These are phyloP conservation scores for Pachycephus smyrnensis DNA, from an alignment of 2,888 invertebrate species.

Conservation along the genomic window DNA sequence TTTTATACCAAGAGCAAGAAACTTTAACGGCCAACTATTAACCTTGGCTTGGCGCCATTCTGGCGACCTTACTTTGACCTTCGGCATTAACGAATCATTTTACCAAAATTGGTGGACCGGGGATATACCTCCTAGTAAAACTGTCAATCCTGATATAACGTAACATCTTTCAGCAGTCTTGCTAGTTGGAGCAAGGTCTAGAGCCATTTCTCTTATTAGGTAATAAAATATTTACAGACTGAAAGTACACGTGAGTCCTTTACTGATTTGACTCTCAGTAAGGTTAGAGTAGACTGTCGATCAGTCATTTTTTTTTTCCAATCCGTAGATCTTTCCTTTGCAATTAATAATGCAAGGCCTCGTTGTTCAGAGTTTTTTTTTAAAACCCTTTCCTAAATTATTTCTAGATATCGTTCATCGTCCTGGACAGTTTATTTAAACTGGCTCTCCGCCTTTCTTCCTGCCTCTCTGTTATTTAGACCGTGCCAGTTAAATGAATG, in stretches of 20 bases:
- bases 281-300: not conserved
- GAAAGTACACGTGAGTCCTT: too few relatives aligned
- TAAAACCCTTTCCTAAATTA: not conserved
- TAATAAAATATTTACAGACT: not conserved
- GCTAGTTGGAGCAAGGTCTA: too few relatives aligned
- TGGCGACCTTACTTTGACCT: not conserved
- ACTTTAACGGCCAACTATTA: constrained; percentile 1
- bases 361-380: not conserved
- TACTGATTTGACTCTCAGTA: not conserved
- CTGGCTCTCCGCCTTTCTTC: not conserved
- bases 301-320: too few relatives aligned
- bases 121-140: too few relatives aligned
- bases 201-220: too few relatives aligned
- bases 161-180: too few relatives aligned
- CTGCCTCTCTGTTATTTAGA: not conserved
- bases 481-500: not conserved
- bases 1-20: not conserved
- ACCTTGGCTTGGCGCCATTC: not conserved
- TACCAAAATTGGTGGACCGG: too few relatives aligned
- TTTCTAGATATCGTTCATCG: not conserved
- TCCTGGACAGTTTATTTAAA: not conserved
- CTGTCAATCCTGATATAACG: too few relatives aligned
- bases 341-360: not conserved
- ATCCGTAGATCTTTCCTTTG: not conserved
- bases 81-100: not conserved